Evolutionary conservation across 1,140 invertebrate genomes (phyloP).

Genomic region (Eciton burchellii): DNA sequence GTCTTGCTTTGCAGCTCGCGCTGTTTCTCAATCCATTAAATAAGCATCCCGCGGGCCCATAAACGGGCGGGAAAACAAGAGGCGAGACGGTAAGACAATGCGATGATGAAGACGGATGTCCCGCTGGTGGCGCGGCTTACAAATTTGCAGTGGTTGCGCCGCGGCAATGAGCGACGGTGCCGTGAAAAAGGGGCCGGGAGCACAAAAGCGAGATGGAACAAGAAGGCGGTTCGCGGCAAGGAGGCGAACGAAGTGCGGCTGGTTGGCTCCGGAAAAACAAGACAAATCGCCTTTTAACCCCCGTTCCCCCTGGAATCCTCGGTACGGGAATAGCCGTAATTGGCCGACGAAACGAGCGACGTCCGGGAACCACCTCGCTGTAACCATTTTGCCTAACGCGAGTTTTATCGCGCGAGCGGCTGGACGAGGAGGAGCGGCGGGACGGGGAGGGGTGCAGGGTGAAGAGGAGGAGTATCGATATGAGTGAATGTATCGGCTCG

Average conservation of each 20-base stretch:
- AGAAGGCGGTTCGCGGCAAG: constrained; percentile 22
- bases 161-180: constrained; percentile 45
- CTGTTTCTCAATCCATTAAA: constrained; percentile 60
- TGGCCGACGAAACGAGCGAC: constrained; percentile 73
- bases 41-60: constrained; percentile 38
- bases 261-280: constrained; percentile 64
- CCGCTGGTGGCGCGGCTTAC: constrained; percentile 39
- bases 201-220: constrained; percentile 39
- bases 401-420: constrained; percentile 82
- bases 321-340: constrained; percentile 73
- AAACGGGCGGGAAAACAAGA: constrained; percentile 55
- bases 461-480: constrained; percentile 34
- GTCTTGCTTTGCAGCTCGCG: background rate
- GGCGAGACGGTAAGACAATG: constrained; percentile 37
- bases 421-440: too few species aligned
- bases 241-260: constrained; percentile 31
- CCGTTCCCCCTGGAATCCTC: constrained; percentile 8
- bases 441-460: too few species aligned
- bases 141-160: constrained; percentile 69
- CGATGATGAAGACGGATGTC: constrained; percentile 69
- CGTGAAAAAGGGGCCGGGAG: constrained; percentile 35
- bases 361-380: constrained; percentile 73
- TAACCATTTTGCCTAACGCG: constrained; percentile 80
- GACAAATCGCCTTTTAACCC: constrained; percentile 80
- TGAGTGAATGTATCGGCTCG: constrained; percentile 75